Percentiles rank a stretch among this genome's conserved stretches.
phyloP scores from a whole-genome alignment of 2,888 invertebrate genomes.

The Cremastinae sp. region DNA sequence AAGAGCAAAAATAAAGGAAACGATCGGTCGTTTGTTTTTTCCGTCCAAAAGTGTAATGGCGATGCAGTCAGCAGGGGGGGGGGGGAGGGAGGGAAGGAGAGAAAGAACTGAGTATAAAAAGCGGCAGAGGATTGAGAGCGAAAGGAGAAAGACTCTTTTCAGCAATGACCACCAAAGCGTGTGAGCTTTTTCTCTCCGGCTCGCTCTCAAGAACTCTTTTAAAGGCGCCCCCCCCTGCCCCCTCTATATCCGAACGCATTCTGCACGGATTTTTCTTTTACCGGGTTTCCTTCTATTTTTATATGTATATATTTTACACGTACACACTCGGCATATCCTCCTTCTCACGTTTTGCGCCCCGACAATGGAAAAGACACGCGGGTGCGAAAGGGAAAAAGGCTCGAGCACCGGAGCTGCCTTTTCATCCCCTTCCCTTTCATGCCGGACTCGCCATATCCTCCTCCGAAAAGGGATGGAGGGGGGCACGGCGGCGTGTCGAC shows the following conservation, averaged over 20 bases:
- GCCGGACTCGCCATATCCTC: slow-evolving; percentile 17
- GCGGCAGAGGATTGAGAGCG: slow-evolving; percentile 2
- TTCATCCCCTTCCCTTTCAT: neutral
- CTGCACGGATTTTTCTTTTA: slow-evolving; percentile 37
- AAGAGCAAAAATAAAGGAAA: slow-evolving; percentile 50
- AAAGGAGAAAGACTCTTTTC: slow-evolving; percentile 38
- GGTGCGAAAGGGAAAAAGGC: slow-evolving; percentile 36
- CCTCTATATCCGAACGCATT: slow-evolving; percentile 59
- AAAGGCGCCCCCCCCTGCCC: slow-evolving; percentile 27
- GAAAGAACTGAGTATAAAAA: no score
- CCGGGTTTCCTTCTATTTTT: slow-evolving; percentile 22
- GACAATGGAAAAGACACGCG: slow-evolving; percentile 44
- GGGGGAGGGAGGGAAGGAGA: neutral
- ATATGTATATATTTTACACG: neutral
- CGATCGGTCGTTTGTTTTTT: slow-evolving; percentile 61
- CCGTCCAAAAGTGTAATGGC: slow-evolving; percentile 43
- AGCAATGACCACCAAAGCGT: slow-evolving; percentile 37
- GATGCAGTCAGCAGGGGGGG: slow-evolving; percentile 40
- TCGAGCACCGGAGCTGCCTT: slow-evolving; percentile 33
- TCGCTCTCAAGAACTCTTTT: slow-evolving; percentile 52
- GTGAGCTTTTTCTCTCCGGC: slow-evolving; percentile 31
- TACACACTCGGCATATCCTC: slow-evolving; percentile 10
- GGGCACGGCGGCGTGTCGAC: slow-evolving; percentile 46
- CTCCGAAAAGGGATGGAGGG: slow-evolving; percentile 4
- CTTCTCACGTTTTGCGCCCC: slow-evolving; percentile 48